A percentile compares a stretch with the other conserved stretches of the same genome.
phyloP scores from a whole-genome alignment of 2,797 vertebrate genomes.

The Diglossa cyanea region DNA sequence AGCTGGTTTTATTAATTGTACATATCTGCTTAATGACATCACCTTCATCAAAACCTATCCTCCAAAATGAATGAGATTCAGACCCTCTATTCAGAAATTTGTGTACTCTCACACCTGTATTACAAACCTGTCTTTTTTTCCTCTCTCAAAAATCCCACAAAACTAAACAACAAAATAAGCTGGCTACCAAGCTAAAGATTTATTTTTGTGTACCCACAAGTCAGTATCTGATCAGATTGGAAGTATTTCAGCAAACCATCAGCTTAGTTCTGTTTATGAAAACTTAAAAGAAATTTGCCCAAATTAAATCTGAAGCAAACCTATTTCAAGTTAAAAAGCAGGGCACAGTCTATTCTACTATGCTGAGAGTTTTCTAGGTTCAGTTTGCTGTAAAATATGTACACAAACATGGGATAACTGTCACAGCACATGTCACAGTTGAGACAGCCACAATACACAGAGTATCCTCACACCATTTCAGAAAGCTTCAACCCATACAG shows the following conservation, averaged over 20 bases:
- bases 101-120: background rate
- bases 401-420: rapidly evolving
- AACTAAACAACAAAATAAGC: background rate
- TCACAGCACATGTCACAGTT: background rate
- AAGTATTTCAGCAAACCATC: background rate
- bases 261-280: background rate
- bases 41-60: background rate
- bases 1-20: background rate
- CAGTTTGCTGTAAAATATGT: rapidly evolving
- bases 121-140: background rate
- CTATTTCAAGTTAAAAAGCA: background rate
- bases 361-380: background rate
- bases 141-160: background rate
- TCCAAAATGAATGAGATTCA: background rate
- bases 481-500: background rate
- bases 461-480: rapidly evolving
- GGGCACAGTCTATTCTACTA: background rate
- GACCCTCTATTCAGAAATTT: background rate
- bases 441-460: background rate
- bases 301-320: background rate
- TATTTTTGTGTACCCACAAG: background rate
- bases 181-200: background rate
- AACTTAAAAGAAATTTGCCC: background rate
- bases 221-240: background rate
- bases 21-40: background rate